Evolutionary conservation across 2,797 vertebrate species (phyloP), one percentile per base, ranked within the genome.

Genomic region (Lacerta agilis): DNA sequence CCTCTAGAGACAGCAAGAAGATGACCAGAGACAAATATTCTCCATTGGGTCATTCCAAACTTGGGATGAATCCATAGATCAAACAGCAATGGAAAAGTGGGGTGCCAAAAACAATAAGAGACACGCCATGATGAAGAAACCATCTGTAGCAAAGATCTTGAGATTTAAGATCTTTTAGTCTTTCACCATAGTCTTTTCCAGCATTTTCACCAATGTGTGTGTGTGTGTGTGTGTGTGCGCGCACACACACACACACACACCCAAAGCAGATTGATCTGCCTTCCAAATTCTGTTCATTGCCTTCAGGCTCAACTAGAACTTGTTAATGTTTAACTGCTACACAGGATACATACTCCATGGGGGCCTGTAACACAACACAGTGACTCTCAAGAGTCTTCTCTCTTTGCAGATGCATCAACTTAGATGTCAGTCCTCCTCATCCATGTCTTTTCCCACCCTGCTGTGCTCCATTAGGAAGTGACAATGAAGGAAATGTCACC

Each of bases 1-100:
- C 93, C 91, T 69, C 89, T 86, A 91, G 96, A 97, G 96, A 98
- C 98, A 98, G 97, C 96, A 96, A 95, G 94, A 92, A 94, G 87
- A 41, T 8, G 90, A 80, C 90, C 90, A 86, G 96, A 91, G 90
- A 95, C 96, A 92, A 93, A 92, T 94, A 91, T 95, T 29, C 89
- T 80, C 92, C 93, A 92, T 88, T 72, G 82, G 91, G 90, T 87
- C 91, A 90, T 94, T 96, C 91, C 79, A 71, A 93, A 94, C 45
- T 81, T 29, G 3, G 67, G 86, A 18, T 64, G 79, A 88, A 88
- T 64, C 89, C 79, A 72, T 0, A 0, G 55, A 79, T 66, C 55
- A 77, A 25, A 61, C 6, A 7, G n/a, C 45, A 41, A 38, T 20
- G 27, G 25, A 0, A 49, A 87, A 43, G 36, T 33, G 81, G 29